These are phyloP conservation scores for Lophotriccus pileatus DNA, from an alignment of 2,797 vertebrate genomes.

Conservation along the genomic window DNA sequence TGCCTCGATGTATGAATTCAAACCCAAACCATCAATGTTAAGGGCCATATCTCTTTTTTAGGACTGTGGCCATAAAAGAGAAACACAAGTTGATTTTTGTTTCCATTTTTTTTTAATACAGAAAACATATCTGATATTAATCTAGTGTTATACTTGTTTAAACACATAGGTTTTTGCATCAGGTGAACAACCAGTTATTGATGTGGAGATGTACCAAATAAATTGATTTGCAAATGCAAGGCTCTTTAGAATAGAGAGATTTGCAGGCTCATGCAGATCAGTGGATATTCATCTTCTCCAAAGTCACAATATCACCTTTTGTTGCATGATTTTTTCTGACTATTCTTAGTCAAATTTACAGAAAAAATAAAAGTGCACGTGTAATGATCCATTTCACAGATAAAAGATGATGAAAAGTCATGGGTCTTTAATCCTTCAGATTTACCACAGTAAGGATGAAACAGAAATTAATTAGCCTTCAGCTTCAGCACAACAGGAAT, in stretches of 20 bases:
- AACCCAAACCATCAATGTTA: neutral
- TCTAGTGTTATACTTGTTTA: neutral
- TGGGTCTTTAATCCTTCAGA: neutral
- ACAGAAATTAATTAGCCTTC: constrained; percentile 1
- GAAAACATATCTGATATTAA: neutral
- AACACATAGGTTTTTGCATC: neutral
- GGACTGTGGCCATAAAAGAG: neutral
- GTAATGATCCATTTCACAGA: neutral
- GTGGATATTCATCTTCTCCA: neutral
- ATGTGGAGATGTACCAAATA: neutral
- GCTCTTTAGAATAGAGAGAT: neutral
- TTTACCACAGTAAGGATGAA: neutral
- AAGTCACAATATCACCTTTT: neutral
- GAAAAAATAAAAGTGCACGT: neutral
- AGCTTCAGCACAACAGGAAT: neutral
- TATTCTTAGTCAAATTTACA: neutral
- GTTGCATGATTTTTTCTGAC: neutral
- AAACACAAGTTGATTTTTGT: neutral
- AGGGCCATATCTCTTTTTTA: neutral
- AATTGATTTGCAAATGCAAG: neutral
- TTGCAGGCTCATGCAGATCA: neutral
- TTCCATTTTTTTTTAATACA: neutral
- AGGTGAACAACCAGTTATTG: neutral
- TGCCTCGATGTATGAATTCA: neutral
- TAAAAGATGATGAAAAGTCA: neutral